These are phyloP conservation scores for Zosterops hypoxanthus DNA, from an alignment of 2,113 vertebrate species.

Conservation along the genomic window DNA sequence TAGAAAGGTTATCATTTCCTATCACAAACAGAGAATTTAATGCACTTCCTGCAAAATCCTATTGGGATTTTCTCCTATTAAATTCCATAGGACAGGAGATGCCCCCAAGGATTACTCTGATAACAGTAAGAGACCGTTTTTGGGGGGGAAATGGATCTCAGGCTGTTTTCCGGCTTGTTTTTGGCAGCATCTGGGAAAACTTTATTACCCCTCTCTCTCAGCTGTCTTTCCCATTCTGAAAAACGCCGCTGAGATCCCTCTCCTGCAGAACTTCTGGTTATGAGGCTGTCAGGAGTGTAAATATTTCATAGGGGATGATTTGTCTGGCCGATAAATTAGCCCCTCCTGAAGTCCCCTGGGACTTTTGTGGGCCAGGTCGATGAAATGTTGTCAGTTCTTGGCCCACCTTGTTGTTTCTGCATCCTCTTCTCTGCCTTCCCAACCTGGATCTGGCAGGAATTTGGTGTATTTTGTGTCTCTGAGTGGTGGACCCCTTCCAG, in stretches of 20 bases:
- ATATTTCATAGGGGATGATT: conserved; percentile 4
- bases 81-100: not conserved
- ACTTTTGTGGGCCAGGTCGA: not conserved
- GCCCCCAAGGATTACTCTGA: conserved; percentile 8
- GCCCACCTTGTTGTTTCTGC: not conserved
- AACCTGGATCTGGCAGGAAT: no score
- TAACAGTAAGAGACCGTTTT: not conserved
- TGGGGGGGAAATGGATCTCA: not conserved
- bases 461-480: no score
- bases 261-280: not conserved
- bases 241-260: not conserved
- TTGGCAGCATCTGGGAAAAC: not conserved
- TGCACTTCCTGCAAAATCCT: not conserved
- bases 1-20: conserved; percentile 13
- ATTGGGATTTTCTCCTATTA: not conserved
- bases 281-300: conserved; percentile 11
- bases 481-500: no score
- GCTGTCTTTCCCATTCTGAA: not conserved
- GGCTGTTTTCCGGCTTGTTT: not conserved
- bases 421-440: not conserved
- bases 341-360: not conserved
- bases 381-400: not conserved
- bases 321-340: not conserved
- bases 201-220: not conserved
- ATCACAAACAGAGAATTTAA: not conserved